Percentiles rank a stretch among this genome's conserved stretches.
phyloP scores from a whole-genome alignment of 1,140 invertebrate genomes.

The Matsumurasca onukii region DNA sequence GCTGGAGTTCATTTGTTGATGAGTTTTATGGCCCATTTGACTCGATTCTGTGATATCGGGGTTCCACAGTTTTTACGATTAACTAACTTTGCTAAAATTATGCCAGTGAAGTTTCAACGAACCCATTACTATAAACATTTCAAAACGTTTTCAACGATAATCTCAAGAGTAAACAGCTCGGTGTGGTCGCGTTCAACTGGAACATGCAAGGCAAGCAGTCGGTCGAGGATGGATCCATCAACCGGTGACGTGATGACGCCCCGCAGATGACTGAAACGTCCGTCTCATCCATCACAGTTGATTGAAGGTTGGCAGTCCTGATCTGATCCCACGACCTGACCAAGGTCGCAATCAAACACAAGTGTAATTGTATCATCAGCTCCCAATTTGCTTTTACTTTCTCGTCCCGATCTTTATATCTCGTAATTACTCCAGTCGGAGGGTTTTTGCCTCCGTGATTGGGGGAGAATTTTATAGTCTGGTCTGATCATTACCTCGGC shows the following conservation, averaged over 20 bases:
- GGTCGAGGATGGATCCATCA: background rate
- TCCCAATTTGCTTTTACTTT: background rate
- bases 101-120: too few relatives aligned
- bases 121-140: too few relatives aligned
- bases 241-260: too few relatives aligned
- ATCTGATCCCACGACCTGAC: background rate
- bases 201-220: too few relatives aligned
- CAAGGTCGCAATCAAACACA: background rate
- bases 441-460: background rate
- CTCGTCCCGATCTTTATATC: background rate
- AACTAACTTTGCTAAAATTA: too few relatives aligned
- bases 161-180: too few relatives aligned
- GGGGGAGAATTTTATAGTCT: background rate
- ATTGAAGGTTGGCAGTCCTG: background rate
- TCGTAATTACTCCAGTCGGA: background rate
- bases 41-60: too few relatives aligned
- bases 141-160: too few relatives aligned
- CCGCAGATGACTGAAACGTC: background rate
- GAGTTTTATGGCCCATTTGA: too few relatives aligned
- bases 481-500: background rate
- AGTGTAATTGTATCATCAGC: background rate
- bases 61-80: too few relatives aligned
- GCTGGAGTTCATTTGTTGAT: too few relatives aligned
- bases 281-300: background rate
- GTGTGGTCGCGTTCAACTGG: too few relatives aligned